Evolutionary conservation across 1,140 invertebrate species (phyloP).

Genomic region (Drosophila sulfurigaster): DNA sequence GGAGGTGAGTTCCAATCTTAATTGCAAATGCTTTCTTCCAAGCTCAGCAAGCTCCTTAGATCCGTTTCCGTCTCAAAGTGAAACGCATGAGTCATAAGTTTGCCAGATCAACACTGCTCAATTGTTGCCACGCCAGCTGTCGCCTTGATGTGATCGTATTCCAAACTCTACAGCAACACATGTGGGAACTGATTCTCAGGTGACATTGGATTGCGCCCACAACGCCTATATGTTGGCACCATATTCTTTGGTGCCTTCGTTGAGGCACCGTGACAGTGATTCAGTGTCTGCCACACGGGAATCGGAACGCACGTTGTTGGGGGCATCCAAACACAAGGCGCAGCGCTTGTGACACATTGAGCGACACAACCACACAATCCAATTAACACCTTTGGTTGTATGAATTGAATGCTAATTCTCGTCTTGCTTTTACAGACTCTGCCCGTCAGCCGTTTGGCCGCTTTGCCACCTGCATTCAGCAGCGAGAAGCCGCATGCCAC

Average conservation of each 20-base stretch:
- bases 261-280: conserved; percentile 28
- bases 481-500: conserved; percentile 92
- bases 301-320: conserved; percentile 49
- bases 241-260: conserved; percentile 67
- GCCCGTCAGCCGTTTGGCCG: conserved; percentile 88
- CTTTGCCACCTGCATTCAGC: conserved; percentile 92
- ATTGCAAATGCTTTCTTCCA: too few species aligned
- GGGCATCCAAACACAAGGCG: conserved; percentile 45
- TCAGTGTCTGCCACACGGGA: conserved; percentile 4
- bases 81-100: conserved; percentile 85
- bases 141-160: conserved; percentile 36
- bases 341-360: conserved; percentile 27
- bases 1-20: conserved; percentile 85
- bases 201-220: conserved; percentile 37
- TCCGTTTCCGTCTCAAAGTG: conserved; percentile 84
- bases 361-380: conserved; percentile 45
- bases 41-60: conserved; percentile 84
- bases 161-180: conserved; percentile 62
- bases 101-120: conserved; percentile 76
- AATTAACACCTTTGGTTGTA: background rate
- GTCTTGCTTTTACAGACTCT: conserved; percentile 75
- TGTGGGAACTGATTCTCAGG: conserved; percentile 32
- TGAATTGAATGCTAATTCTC: background rate
- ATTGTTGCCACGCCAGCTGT: conserved; percentile 16
- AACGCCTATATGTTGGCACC: conserved; percentile 20